Conservation (phyloP, 2,797 vertebrate species). For the Liasis olivaceus region DNA sequence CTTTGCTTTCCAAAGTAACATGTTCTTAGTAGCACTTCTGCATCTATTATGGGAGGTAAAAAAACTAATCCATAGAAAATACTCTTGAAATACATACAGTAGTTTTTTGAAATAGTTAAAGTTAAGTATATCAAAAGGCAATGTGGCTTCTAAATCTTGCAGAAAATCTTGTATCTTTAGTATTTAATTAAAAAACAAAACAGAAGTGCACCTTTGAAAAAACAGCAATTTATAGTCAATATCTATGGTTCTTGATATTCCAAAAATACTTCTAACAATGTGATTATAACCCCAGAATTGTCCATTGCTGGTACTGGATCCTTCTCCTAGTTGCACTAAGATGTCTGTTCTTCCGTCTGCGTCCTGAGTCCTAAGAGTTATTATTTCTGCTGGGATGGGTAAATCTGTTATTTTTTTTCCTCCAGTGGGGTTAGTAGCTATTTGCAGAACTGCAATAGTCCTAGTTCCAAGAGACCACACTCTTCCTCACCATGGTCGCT, state of each 20-base stretch:
- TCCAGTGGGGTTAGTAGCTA: not conserved
- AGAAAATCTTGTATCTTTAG: not conserved
- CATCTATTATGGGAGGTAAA: not conserved
- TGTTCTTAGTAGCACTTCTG: not conserved
- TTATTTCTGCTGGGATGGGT: not conserved
- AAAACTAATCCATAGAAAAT: not conserved
- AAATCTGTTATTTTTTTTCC: not conserved
- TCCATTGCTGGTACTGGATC: no score
- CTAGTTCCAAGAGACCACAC: not conserved
- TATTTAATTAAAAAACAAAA: not conserved
- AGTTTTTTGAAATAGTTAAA: not conserved
- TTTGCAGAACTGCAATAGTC: not conserved
- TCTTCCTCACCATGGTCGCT: not conserved
- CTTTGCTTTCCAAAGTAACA: not conserved
- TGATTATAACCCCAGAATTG: no score
- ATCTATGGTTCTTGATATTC: not conserved
- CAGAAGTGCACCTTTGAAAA: not conserved
- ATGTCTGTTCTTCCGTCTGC: not conserved
- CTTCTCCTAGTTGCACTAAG: no score
- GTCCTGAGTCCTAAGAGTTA: not conserved
- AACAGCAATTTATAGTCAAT: not conserved
- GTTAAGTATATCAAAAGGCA: not conserved
- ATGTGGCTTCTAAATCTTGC: not conserved
- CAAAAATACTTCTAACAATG: no score
- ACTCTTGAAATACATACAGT: not conserved